Evolutionary conservation across 2,113 vertebrate species (phyloP), one percentile per base, ranked within the genome.

Genomic region (Labeo catla): DNA sequence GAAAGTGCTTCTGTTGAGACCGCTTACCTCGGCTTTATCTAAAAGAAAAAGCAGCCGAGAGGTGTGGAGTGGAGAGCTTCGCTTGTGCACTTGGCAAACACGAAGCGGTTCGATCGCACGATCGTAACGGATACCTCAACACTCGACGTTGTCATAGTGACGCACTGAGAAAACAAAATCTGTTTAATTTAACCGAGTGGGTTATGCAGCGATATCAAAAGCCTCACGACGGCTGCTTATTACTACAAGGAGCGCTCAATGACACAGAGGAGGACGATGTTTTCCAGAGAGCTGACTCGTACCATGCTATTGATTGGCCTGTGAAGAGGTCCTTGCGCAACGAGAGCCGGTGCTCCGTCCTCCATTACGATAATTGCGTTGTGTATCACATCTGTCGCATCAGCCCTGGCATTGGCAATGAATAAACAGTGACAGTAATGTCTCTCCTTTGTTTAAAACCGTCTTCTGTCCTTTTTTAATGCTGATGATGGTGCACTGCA

Each of bases 301-400:
- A 87, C 89, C 85, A 84, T 76, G 88, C 91, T 95, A 94, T 94
- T 94, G 93, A 95, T 95, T 93, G 91, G 91, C 77, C 87, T 87
- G 89, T 92, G 90, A 94, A 94, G 93, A 93, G 93, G 92, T 93
- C 91, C 93, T 95, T 93, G 91, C 93, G 93, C 91, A 91, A 93
- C 90, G 91, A 93, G 93, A 91, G 91, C 88, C 90, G 89, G 91
- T 90, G 93, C 92, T 91, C 91, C 89, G 91, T 91, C 93, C 93
- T 91, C 93, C 94, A 94, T 94, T 94, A 93, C 84, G 85, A 92
- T 94, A 94, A 95, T 94, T 93, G 92, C 84, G 87, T 91, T 89
- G 91, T 92, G 90, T 86, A 91, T 93, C 57, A 88, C 90, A 89
- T 91, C 78, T 61, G 89, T 90, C 88, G 85, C 91, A 88, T 91